Conservation (phyloP, 2,888 invertebrate genomes). For the Nomada goodeniana region DNA sequence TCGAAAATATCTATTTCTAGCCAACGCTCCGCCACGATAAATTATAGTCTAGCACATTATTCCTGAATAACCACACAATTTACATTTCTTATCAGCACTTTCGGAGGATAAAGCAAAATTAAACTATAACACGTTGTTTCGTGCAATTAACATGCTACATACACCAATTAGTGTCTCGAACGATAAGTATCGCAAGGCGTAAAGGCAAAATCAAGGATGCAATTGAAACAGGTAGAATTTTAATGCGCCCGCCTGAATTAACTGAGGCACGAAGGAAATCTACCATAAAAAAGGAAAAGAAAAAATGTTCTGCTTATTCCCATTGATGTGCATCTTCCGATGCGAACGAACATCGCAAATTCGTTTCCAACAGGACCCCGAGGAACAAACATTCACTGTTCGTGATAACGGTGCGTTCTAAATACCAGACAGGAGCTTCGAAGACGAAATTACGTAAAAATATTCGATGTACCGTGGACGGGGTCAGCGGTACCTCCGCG, state of each 20-base stretch:
- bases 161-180: not conserved
- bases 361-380: conserved; percentile 15
- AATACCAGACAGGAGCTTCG: conserved; percentile 29
- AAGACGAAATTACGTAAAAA: conserved; percentile 45
- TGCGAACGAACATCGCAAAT: conserved; percentile 13
- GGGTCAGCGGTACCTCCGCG: conserved; percentile 2
- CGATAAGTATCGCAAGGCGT: not conserved
- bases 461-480: conserved; percentile 22
- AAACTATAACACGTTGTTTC: not conserved
- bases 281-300: not conserved
- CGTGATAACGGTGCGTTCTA: conserved; percentile 50
- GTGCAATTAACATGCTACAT: conserved; percentile 2
- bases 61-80: not conserved
- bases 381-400: conserved; percentile 32
- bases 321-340: not conserved
- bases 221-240: not conserved
- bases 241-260: not conserved
- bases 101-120: not conserved
- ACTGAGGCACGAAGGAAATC: not conserved
- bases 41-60: not conserved
- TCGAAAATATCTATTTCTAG: not conserved
- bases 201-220: not conserved
- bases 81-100: not conserved
- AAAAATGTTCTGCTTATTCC: not conserved
- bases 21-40: not conserved